Evolutionary conservation across 1,140 invertebrate species (phyloP), one percentile per base, ranked within the genome.

Genomic region (Eriocheir sinensis): DNA sequence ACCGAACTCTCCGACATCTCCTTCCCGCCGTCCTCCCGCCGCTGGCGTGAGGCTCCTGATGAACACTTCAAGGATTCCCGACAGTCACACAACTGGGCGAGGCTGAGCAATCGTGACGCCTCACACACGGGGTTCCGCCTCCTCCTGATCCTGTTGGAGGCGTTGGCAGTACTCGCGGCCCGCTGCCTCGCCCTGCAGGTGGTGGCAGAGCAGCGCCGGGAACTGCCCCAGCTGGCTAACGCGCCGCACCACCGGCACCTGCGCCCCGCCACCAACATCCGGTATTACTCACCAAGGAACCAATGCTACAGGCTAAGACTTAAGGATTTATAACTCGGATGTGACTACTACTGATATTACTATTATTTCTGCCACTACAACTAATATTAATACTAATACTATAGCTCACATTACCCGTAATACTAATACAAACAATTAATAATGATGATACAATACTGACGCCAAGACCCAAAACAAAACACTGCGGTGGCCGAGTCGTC

Each of bases 231-330:
- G 15, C n/a, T 90, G 32, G 4, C 36, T 36, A 30, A 0, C 4
- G 15, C 15, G 12, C 34, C 30, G 34, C 30, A 90, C 36, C 89
- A 90, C 89, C 30, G 60, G 30, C 32, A 72, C 89, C 89, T 90
- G 53, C 17, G 60, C 8, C 60, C 60, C 17, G 21, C 12, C 21
- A 21, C 12, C 60, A 85, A 85, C 81, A 41, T 15, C 36, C 3
- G n/a, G 9, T 9, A 27, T 38, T 15, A 41, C 27, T 38, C 34
- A 41, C 27, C 34, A 21, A 12, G 53, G 53, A 12, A 72, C 38
- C 4, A 38, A 85, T 8, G 38, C 38, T 17, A 38, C 81, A 32
- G 9, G 8, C 15, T 85, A 21, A 36, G 8, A 0, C 81, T 85
- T 85, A 85, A 3, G 9, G 21, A 85, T 34, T 85, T 72, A 27